Base-by-base conservation (phyloP, 2,888 invertebrate species). In the Pachliopta kotzebuea region DNA sequence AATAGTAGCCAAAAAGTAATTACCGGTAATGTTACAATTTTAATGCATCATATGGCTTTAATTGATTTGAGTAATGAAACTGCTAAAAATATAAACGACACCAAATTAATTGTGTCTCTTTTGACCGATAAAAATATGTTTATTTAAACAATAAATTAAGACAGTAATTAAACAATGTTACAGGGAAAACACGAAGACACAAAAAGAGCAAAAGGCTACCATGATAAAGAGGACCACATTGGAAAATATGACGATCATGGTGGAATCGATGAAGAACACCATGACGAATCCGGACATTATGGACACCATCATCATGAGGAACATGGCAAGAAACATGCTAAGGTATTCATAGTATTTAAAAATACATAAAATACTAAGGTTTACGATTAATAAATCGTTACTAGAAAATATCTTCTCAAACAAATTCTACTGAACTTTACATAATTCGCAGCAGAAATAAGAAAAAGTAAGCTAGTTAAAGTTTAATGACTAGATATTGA, bases 241-340 rank as follows among this genome's bases (percentile, higher is more conserved):
- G 93, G 93, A 23, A 93, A 93, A 70, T 95, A 94, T 78, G 87
- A 93, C 31, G 95, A 95, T 78, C 88, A 93, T 69, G 93, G 93
- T 0, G 94, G 94, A 0, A 84, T 93, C 70, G 92, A 94, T 69
- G 93, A 94, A 68, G 84, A 93, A 37, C 93, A 94, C 69, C 93
- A 94, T 71, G 93, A 94, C 67, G 94, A 94, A 64, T 92, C 92
- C 7, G 94, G 93, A 0, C 94, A 95, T 81, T 94, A 94, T 71
- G 94, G 93, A 0, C 92, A 93, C 65, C 94, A 94, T 72, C 93
- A 95, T 67, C 93, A 94, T 37, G 94, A 94, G 9, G 94, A 95
- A 65, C 94, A 95, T 63, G 95, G 95, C 0, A 94, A 94, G 70
- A 95, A 95, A 73, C 88, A 92, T 14, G 93, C 92, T 0, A 85